Evolutionary conservation across 2,888 invertebrate species (phyloP), one percentile per base, ranked within the genome.

Genomic region (Pyrrhia umbra): DNA sequence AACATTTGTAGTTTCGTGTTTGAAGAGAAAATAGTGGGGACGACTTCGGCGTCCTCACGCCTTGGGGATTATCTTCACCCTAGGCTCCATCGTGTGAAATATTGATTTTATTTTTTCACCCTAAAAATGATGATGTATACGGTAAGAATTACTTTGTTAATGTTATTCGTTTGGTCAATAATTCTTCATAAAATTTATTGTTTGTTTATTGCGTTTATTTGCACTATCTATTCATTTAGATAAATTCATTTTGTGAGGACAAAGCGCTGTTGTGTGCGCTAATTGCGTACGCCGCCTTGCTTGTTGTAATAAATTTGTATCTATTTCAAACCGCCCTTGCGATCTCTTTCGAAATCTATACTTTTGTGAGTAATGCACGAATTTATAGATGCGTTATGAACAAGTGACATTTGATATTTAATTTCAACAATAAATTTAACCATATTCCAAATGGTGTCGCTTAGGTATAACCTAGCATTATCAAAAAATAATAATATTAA

Each of bases 71-170:
- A 34, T 76, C 63, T 78, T 62, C 67, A 61, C 75, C 83, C 80
- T 77, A 83, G 79, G 79, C 77, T 79, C 71, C 80, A 80, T 77
- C 73, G 79, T 81, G 74, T 74, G 68, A 65, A 77, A 46, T 90
- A 91, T 90, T 87, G 90, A 91, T 90, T 89, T 84, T 76, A 64
- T 54, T 83, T 75, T 61, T 71, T 49, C 57, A 67, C 54, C 68
- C 52, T 72, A 83, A 87, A 84, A 79, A 92, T 92, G 93, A 93
- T 94, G 94, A 94, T 94, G 93, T 93, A 93, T 80, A 93, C 93
- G 91, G 93, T 94, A 90, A 92, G 91, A 66, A 27, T 21, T 60
- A 60, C 15, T 6, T 21, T 8, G 37, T 54, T 49, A 30, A 37
- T 47, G 27, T 25, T 2, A 15, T 16, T 16, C 30, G 1, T 16